Evolutionary conservation across 1,140 invertebrate species (phyloP), one percentile per base, ranked within the genome.

Genomic region (Rhynchophorus ferrugineus): DNA sequence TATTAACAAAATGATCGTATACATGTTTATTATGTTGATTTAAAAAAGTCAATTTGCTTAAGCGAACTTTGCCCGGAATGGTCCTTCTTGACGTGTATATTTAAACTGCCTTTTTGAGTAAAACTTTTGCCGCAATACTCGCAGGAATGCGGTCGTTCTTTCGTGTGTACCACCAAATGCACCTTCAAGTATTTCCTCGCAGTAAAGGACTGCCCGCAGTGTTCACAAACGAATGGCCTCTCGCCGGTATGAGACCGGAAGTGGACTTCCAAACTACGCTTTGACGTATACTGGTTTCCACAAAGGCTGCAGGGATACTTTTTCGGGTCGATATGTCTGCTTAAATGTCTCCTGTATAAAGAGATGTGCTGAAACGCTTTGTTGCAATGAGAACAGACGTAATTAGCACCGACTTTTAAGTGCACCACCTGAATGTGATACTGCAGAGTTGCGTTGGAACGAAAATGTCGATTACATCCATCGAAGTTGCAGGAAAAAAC

Each of bases 181-280:
- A 47, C 46, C 19, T 58, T 59, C 8, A 67, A 44, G 16, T 58
- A 56, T 6, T 54, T 60, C 36, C 61, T 63, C n/a, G 54, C 46
- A 9, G 48, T 63, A 44, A 67, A 68, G 7, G 46, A 42, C 22
- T 64, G 63, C 2, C 51, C 57, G 45, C 66, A 68, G 16, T 56
- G 45, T 9, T 57, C 52, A 52, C 66, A 68, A 8, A 49, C 42
- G 39, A 51, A 81, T 74, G 63, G 63, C 50, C 55, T 76, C 63
- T 87, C 66, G 2, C 66, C 67, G 0, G 65, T 65, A 46, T 70
- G 68, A 9, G 64, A 34, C 34, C 61, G 36, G 3, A 61, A 29
- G 49, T 70, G 68, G 34, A 60, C 52, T 7, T 59, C 49, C 36
- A 67, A 59, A 45, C 58, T 61, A 14, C 49, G 41, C 8, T 53